Conservation (phyloP, 1,140 invertebrate species). For the Megalonaias nervosa region DNA sequence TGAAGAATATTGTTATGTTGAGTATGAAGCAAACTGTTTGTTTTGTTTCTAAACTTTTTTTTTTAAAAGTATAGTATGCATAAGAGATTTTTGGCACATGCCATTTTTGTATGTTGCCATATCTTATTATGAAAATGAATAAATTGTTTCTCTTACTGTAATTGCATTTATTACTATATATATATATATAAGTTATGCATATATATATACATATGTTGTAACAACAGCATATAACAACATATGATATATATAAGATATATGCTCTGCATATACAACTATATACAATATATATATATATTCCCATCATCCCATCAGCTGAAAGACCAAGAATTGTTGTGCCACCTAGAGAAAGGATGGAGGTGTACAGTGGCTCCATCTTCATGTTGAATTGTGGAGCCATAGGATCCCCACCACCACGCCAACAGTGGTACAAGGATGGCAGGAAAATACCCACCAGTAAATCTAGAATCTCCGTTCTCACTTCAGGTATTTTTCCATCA, state of each 20-base stretch:
- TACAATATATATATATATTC: conserved; percentile 6
- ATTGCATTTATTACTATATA: background rate
- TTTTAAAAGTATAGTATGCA: background rate
- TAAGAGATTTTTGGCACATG: background rate
- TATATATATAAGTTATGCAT: no score
- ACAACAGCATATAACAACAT: no score
- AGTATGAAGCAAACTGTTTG: conserved; percentile 7
- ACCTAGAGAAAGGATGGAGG: conserved; percentile 56
- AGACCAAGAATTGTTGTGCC: conserved; percentile 61
- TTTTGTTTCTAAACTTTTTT: conserved; percentile 1
- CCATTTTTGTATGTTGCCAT: background rate
- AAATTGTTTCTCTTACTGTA: background rate
- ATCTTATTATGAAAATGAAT: background rate
- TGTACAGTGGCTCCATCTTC: conserved; percentile 60
- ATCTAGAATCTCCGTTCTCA: conserved; percentile 48
- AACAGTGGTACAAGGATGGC: conserved; percentile 67
- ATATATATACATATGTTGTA: background rate
- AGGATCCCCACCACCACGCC: conserved; percentile 58
- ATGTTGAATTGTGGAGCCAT: conserved; percentile 63
- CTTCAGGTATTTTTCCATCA: conserved; percentile 51
- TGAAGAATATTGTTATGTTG: background rate
- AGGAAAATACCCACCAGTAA: conserved; percentile 43
- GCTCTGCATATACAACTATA: no score
- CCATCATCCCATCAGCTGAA: conserved; percentile 38
- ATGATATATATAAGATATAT: no score